Evolutionary conservation across 2,888 invertebrate genomes (phyloP).

Genomic region (Scaptomyza cyrtandrae): DNA sequence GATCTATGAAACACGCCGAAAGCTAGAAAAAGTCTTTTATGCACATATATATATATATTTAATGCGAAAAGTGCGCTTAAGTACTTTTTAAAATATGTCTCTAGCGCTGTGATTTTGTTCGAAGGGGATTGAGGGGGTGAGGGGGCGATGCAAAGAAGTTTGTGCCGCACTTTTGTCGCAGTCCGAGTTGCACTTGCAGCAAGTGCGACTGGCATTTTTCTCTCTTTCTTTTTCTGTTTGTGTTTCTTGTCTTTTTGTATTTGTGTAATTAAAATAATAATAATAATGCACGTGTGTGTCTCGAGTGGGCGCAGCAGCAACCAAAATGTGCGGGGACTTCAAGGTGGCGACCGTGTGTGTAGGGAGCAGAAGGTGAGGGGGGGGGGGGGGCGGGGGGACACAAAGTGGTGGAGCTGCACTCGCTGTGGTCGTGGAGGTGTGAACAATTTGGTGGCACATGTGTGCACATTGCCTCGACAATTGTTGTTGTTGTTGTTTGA

Average conservation of each 20-base stretch:
- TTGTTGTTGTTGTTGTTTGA: constrained; percentile 25
- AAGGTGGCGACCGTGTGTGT: not conserved
- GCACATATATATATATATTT: not conserved
- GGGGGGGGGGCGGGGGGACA: not conserved
- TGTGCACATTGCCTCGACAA: constrained; percentile 35
- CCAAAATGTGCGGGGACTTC: not conserved
- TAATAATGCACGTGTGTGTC: constrained; percentile 71
- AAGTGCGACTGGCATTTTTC: constrained; percentile 28
- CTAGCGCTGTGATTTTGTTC: no score
- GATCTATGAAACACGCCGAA: no score
- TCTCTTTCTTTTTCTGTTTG: not conserved
- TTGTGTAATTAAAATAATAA: constrained; percentile 75
- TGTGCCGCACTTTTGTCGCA: constrained; percentile 16
- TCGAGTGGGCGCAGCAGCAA: constrained; percentile 67
- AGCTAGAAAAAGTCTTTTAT: not conserved
- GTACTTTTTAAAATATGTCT: constrained; percentile 1
- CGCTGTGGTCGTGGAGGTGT: constrained; percentile 59
- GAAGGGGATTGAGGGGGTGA: not conserved
- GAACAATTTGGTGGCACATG: constrained; percentile 77
- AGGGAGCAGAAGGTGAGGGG: no score
- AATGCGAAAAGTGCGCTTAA: not conserved
- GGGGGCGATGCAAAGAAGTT: not conserved
- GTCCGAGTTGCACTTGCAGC: constrained; percentile 29
- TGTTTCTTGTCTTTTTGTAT: constrained; percentile 29
- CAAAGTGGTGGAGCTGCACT: constrained; percentile 11